phyloP scores from a whole-genome alignment of 2,797 vertebrate species.

The Sternarchorhynchus goeldii region DNA sequence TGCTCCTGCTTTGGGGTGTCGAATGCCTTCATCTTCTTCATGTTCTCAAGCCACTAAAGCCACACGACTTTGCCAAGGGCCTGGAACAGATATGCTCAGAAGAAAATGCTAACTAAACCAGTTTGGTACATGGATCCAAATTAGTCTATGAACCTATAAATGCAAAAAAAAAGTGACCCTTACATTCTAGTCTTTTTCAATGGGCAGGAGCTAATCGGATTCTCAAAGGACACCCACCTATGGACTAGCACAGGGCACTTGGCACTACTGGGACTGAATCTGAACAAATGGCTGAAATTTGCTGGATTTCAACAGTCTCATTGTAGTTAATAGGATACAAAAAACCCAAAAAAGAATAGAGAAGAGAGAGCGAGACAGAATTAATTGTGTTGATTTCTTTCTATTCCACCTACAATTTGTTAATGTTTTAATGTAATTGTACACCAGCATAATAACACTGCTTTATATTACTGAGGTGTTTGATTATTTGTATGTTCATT shows the following conservation, averaged over 20 bases:
- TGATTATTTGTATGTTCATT: neutral
- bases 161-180: neutral
- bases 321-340: no score
- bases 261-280: neutral
- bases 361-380: constrained; percentile 26
- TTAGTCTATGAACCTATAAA: constrained; percentile 2
- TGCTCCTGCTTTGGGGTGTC: neutral
- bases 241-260: neutral
- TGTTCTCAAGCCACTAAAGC: neutral
- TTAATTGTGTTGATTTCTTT: constrained; percentile 6
- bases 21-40: neutral
- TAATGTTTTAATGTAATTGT: constrained; percentile 28
- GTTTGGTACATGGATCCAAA: neutral
- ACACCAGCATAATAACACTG: constrained; percentile 22
- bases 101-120: constrained; percentile 5
- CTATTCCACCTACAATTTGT: constrained; percentile 16
- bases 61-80: constrained; percentile 10
- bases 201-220: neutral
- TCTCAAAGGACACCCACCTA: neutral
- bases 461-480: neutral
- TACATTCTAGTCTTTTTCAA: neutral
- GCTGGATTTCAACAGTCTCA: neutral
- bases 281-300: neutral
- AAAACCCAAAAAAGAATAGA: constrained; percentile 3
- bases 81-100: constrained; percentile 1